Conservation (phyloP, 1,140 invertebrate species). For the Drosophila melanogaster region DNA sequence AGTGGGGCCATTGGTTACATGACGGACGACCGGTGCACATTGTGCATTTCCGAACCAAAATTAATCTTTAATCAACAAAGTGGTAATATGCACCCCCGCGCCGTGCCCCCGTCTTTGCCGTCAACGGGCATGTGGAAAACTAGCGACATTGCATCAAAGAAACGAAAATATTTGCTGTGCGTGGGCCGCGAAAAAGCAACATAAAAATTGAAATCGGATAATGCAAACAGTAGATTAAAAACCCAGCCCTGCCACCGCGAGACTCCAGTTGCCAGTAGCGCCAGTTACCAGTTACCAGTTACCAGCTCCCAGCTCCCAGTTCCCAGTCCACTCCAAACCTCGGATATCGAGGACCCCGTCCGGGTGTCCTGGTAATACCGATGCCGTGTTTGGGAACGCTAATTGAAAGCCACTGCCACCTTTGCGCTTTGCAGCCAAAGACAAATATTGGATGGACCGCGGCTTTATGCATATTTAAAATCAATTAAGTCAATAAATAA, state of each 20-base stretch:
- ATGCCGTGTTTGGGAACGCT: slow-evolving; percentile 46
- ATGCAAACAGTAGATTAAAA: slow-evolving; percentile 79
- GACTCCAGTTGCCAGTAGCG: background rate
- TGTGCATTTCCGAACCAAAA: slow-evolving; percentile 55
- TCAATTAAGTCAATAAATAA: slow-evolving; percentile 84
- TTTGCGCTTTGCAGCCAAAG: slow-evolving; percentile 75
- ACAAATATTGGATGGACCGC: slow-evolving; percentile 81
- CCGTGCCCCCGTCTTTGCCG: background rate
- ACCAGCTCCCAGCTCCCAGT: background rate
- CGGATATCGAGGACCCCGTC: too few relatives aligned
- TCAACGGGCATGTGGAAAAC: slow-evolving; percentile 47
- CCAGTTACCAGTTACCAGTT: background rate
- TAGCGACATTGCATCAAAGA: slow-evolving; percentile 70
- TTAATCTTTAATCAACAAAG: slow-evolving; percentile 74
- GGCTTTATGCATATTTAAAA: slow-evolving; percentile 84
- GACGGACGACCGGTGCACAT: slow-evolving; percentile 24
- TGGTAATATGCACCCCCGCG: slow-evolving; percentile 19
- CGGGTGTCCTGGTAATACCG: slow-evolving; percentile 1
- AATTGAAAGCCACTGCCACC: slow-evolving; percentile 70
- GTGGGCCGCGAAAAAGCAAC: slow-evolving; percentile 39
- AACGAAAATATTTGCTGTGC: slow-evolving; percentile 75
- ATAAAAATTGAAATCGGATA: slow-evolving; percentile 59
- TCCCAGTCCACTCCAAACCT: background rate
- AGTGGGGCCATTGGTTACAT: slow-evolving; percentile 26
- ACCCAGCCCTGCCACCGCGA: slow-evolving; percentile 38